Conservation (phyloP, 2,888 invertebrate genomes). For the Diaphora mendica region DNA sequence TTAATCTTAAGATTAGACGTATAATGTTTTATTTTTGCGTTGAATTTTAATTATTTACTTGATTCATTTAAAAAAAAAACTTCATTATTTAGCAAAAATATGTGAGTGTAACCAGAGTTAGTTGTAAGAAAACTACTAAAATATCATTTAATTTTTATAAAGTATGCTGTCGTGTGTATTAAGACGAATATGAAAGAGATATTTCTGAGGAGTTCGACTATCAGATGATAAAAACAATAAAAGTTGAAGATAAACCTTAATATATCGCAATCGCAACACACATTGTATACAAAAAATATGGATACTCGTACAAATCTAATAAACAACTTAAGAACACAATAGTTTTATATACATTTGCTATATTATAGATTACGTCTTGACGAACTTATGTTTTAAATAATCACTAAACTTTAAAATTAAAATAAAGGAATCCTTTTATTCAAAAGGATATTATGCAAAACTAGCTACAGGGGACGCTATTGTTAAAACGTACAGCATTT, state of each 20-base stretch:
- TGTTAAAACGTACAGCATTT: background rate
- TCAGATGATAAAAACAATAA: slow-evolving; percentile 20
- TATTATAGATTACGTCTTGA: slow-evolving; percentile 29
- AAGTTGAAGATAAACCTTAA: slow-evolving; percentile 23
- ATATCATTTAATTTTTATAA: background rate
- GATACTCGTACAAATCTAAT: slow-evolving; percentile 33
- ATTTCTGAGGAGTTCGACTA: background rate
- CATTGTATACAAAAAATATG: slow-evolving; percentile 25
- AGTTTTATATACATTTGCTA: slow-evolving; percentile 53
- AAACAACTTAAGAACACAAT: slow-evolving; percentile 62
- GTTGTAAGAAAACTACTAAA: background rate
- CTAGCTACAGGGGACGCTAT: background rate
- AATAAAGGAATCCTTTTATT: slow-evolving; percentile 1
- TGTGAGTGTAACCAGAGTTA: background rate
- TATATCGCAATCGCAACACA: slow-evolving; percentile 13
- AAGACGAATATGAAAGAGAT: slow-evolving; percentile 1
- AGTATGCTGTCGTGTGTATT: background rate
- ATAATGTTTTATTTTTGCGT: background rate
- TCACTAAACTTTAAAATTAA: slow-evolving; percentile 15
- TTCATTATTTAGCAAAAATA: background rate
- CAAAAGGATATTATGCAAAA: slow-evolving; percentile 2
- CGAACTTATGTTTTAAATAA: slow-evolving; percentile 38
- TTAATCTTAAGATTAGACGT: background rate
- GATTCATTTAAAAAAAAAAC: background rate
- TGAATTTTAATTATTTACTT: background rate